Evolutionary conservation across 2,888 invertebrate genomes (phyloP), one percentile per base, ranked within the genome.

Genomic region (Slavum lentiscoides): DNA sequence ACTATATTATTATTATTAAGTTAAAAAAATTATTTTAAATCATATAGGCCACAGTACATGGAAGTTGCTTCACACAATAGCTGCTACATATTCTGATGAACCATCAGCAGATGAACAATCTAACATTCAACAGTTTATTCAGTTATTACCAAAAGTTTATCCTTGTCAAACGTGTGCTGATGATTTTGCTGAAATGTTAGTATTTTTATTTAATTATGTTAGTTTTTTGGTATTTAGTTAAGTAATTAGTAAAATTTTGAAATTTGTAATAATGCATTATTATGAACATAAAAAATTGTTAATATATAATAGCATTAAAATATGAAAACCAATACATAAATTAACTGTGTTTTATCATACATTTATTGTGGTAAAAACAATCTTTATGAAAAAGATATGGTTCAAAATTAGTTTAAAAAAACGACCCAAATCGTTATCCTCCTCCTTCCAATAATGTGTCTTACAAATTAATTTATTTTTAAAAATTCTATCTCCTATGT

Each of bases 41-140:
- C 77, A 8, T 17, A 15, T 74, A 86, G 91, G 91, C 1, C 89
- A 90, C 7, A 90, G 91, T 74, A 94, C 98, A 4, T 99, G 99
- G 99, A 92, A 94, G 9, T 91, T 98, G 84, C 89, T 99, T 4
- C 99, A 99, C 86, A 95, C 98, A 0, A 96, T 98, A 92, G 97
- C 96, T 5, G 95, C 97, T 0, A 94, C 96, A 86, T 99, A 92
- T 87, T 97, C 98, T 0, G 92, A 93, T 7, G 90, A 91, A 84
- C 98, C 99, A 0, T 90, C 91, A 0, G 87, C 87, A 9, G 87
- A 89, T 66, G 91, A 97, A 84, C 90, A 92, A 74, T 88, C 88
- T 0, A 92, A 95, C 83, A 94, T 97, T 91, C 89, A 88, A 68
- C 89, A 89, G 61, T 97, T 98, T 86, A 92, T 98, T 83, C 88